Conservation (phyloP, 2,888 invertebrate species). For the Hyles lineata region DNA sequence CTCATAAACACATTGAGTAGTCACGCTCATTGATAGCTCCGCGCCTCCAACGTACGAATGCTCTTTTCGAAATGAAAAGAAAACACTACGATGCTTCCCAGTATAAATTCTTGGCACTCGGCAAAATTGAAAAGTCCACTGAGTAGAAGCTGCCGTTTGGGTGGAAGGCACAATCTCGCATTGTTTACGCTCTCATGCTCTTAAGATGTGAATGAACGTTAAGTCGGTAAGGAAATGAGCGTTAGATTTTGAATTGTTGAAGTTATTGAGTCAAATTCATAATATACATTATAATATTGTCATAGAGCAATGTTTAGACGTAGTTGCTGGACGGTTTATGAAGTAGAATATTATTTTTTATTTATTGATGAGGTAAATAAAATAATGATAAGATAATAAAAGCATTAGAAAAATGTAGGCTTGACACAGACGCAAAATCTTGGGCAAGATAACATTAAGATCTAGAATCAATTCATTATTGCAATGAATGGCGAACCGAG, state of each 20-base stretch:
- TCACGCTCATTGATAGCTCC: conserved; percentile 37
- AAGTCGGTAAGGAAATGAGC: conserved; percentile 18
- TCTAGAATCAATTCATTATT: too few relatives aligned
- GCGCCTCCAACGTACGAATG: conserved; percentile 55
- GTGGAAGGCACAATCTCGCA: conserved; percentile 70
- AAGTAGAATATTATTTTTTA: too few relatives aligned
- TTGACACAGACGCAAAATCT: too few relatives aligned
- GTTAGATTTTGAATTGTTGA: background rate
- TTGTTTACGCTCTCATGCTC: conserved; percentile 71
- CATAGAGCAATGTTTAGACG: too few relatives aligned
- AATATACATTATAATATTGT: too few relatives aligned
- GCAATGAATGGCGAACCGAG: too few relatives aligned
- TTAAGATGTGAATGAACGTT: conserved; percentile 56
- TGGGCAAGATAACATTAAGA: too few relatives aligned
- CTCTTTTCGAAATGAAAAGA: conserved; percentile 78
- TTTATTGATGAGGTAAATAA: too few relatives aligned
- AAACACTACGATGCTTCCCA: conserved; percentile 66
- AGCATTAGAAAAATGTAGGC: too few relatives aligned
- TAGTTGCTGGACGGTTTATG: too few relatives aligned
- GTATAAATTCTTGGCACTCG: conserved; percentile 76
- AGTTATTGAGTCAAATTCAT: background rate
- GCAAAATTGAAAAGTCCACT: conserved; percentile 81
- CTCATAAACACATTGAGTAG: background rate
- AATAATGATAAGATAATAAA: too few relatives aligned
- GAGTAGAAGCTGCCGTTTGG: conserved; percentile 67